A percentile compares a stretch with the other conserved stretches of the same genome.
Evolutionary conservation across 2,797 vertebrate species (phyloP).

Genomic region (Telmatherina bonti): DNA sequence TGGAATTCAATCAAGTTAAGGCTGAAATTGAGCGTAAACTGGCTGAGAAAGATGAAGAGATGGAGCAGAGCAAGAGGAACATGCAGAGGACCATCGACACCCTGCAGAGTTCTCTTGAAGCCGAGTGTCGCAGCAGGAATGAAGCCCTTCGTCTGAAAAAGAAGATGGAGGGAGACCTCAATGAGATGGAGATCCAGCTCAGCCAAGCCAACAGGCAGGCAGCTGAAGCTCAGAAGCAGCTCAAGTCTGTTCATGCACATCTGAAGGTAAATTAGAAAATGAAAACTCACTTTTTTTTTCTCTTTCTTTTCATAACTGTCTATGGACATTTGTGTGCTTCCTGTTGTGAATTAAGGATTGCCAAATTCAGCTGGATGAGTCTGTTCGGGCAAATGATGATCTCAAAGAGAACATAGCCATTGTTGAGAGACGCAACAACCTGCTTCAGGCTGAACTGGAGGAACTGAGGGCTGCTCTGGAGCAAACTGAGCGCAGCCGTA

Average conservation of each 20-base stretch:
- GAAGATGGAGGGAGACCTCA: no score
- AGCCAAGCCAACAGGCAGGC: conserved; percentile 85
- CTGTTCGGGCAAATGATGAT: conserved; percentile 82
- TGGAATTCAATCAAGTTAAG: conserved; percentile 87
- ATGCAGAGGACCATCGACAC: conserved; percentile 86
- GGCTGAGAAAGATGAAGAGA: conserved; percentile 88
- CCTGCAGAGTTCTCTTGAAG: conserved; percentile 85
- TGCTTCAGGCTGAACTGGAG: conserved; percentile 82
- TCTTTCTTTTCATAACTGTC: neutral
- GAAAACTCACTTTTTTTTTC: neutral
- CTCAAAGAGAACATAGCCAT: conserved; percentile 91
- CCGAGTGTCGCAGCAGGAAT: conserved; percentile 82
- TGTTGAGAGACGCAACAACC: conserved; percentile 87
- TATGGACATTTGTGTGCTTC: neutral
- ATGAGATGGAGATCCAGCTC: conserved; percentile 94
- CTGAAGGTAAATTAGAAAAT: conserved; percentile 81
- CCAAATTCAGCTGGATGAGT: conserved; percentile 85
- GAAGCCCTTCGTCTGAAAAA: conserved; percentile 86
- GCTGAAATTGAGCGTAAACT: no score
- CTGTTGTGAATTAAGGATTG: conserved; percentile 12
- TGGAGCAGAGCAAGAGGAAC: conserved; percentile 91
- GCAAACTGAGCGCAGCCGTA: conserved; percentile 87
- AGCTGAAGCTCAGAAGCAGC: conserved; percentile 87
- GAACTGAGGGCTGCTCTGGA: conserved; percentile 77
- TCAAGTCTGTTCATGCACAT: conserved; percentile 82